Percentiles rank a stretch among this genome's conserved stretches.
Evolutionary conservation across 1,140 invertebrate species (phyloP).

Genomic region (Brachionus manjavacas): DNA sequence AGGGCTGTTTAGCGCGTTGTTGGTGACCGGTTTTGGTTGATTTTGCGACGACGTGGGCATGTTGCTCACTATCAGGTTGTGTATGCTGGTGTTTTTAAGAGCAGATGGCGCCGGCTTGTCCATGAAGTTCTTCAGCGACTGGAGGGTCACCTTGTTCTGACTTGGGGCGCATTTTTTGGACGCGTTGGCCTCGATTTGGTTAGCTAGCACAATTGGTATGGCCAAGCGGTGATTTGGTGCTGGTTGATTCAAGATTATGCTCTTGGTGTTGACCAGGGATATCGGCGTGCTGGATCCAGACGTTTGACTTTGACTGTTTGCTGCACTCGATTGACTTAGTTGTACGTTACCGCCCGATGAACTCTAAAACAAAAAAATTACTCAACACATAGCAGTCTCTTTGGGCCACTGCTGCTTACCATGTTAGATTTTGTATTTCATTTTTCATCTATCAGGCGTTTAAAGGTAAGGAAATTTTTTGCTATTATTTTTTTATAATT

Average conservation of each 20-base stretch:
- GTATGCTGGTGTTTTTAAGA: background rate
- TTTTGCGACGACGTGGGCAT: background rate
- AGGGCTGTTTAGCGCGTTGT: background rate
- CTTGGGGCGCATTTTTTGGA: background rate
- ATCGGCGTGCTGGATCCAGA: background rate
- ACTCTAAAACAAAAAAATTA: background rate
- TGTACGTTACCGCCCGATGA: constrained; percentile 26
- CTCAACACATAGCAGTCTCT: background rate
- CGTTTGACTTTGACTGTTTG: background rate
- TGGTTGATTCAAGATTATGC: background rate
- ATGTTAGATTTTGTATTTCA: constrained; percentile 28
- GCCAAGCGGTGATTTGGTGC: background rate
- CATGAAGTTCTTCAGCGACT: background rate
- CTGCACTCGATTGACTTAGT: background rate
- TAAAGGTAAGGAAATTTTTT: background rate
- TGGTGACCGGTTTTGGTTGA: background rate
- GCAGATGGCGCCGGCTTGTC: background rate
- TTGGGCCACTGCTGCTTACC: background rate
- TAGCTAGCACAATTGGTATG: background rate
- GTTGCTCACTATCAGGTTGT: background rate
- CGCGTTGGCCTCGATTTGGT: background rate
- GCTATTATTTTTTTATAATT: background rate
- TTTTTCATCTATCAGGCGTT: background rate
- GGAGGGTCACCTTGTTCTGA: background rate
- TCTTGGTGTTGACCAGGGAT: background rate